Evolutionary conservation across 2,113 vertebrate genomes (phyloP), one percentile per base, ranked within the genome.

Genomic region (Lontra canadensis): DNA sequence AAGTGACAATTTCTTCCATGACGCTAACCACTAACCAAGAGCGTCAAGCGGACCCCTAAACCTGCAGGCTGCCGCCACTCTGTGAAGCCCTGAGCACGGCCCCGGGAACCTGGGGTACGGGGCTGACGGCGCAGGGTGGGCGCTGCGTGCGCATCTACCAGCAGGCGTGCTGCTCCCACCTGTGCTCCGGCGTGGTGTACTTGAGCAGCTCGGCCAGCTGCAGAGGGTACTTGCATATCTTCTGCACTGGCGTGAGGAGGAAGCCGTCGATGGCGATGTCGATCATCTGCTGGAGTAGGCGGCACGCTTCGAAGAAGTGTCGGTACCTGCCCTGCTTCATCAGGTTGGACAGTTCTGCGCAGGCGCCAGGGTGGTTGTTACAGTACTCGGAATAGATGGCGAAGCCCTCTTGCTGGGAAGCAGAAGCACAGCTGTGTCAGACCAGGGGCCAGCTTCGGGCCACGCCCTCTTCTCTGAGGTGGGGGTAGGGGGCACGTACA

Each of bases 191-290:
- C 7, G 99, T 99, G 79, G 99, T 99, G 96, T 99, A 99, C 97
- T 99, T 99, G 57, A 99, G 99, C 96, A 99, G 98, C 98, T 99
- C 99, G 23, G 99, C 99, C 94, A 99, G 99, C 98, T 99, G 99
- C 95, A 99, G 98, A 0, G 99, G 99, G 93, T 99, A 99, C 98
- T 99, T 99, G 98, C 99, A 99, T 98, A 99, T 99, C 98, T 99
- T 99, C 98, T 99, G 99, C 89, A 99, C 99, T 0, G 99, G 99
- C 0, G 99, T 99, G 94, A 99, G 99, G 88, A 99, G 99, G 98
- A 99, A 99, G 76, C 99, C 99, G 0, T 99, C 99, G 2, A 99
- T 99, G 69, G 99, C 99, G 90, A 99, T 99, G 98, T 99, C 99
- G 20, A 99, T 99, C 99, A 99, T 99, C 98, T 99, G 99, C 98